A percentile compares a stretch with the other conserved stretches of the same genome.
phyloP scores from a whole-genome alignment of 2,888 invertebrate genomes.

The Eupithecia tripunctaria region DNA sequence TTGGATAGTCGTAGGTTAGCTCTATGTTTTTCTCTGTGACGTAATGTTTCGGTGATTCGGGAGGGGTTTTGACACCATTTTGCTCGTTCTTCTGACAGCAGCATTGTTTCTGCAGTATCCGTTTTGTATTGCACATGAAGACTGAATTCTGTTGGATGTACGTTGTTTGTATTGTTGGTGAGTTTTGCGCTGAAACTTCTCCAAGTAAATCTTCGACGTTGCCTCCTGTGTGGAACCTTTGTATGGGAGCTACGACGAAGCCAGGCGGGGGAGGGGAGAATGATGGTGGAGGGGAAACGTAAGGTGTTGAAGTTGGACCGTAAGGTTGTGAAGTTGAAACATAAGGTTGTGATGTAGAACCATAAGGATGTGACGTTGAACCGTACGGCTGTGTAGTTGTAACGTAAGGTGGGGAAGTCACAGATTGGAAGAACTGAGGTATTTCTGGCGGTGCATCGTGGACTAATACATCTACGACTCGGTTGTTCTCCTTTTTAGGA shows the following conservation, averaged over 20 bases:
- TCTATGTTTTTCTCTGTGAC: constrained; percentile 83
- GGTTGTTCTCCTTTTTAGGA: constrained; percentile 65
- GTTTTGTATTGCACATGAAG: constrained; percentile 79
- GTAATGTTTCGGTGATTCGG: constrained; percentile 67
- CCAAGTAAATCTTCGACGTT: constrained; percentile 88
- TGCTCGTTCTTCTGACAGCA: constrained; percentile 70
- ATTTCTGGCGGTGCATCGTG: constrained; percentile 75
- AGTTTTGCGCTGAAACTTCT: constrained; percentile 84
- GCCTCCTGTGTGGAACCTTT: constrained; percentile 83
- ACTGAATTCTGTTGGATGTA: constrained; percentile 80
- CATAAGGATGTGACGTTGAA: constrained; percentile 54
- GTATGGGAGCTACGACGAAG: constrained; percentile 73
- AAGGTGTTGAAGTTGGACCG: constrained; percentile 65
- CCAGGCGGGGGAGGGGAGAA: constrained; percentile 68
- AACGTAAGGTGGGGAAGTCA: constrained; percentile 72
- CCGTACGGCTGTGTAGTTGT: constrained; percentile 50
- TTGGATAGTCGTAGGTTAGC: constrained; percentile 79
- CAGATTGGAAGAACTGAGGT: constrained; percentile 76
- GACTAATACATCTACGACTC: constrained; percentile 76
- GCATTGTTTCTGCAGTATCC: constrained; percentile 73
- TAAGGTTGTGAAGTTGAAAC: constrained; percentile 52
- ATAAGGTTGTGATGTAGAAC: constrained; percentile 71
- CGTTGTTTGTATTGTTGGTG: constrained; percentile 73
- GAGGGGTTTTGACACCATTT: constrained; percentile 48
- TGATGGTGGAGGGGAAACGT: constrained; percentile 64